Percentiles rank a stretch among this genome's conserved stretches.
Evolutionary conservation across 2,113 vertebrate genomes (phyloP).

Genomic region (Plectropomus leopardus): DNA sequence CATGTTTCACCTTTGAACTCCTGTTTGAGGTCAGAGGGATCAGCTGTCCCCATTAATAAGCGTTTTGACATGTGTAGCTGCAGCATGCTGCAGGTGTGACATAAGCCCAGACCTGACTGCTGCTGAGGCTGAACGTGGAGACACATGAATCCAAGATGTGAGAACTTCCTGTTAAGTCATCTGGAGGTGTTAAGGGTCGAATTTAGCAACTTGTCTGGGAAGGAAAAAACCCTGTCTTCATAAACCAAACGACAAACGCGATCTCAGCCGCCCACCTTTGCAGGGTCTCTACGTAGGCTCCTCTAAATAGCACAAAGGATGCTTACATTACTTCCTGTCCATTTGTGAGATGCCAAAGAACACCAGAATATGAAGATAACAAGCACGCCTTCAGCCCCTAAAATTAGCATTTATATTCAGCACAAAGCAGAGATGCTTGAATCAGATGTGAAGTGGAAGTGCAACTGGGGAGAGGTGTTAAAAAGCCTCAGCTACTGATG

Average conservation of each 20-base stretch:
- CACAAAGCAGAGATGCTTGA: neutral
- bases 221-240: conserved; percentile 29
- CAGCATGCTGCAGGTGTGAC: conserved; percentile 46
- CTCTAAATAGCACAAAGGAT: conserved; percentile 48
- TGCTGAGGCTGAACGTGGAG: conserved; percentile 40
- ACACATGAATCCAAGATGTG: conserved; percentile 47
- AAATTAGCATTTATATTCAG: conserved; percentile 31
- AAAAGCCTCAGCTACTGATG: conserved; percentile 18
- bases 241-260: conserved; percentile 43
- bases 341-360: conserved; percentile 33
- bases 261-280: conserved; percentile 53
- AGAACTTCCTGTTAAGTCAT: conserved; percentile 50
- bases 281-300: conserved; percentile 40
- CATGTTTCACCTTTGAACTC: neutral
- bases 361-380: conserved; percentile 25
- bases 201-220: conserved; percentile 42
- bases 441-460: conserved; percentile 32
- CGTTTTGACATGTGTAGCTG: conserved; percentile 28
- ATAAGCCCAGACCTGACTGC: conserved; percentile 13
- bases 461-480: neutral
- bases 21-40: conserved; percentile 6
- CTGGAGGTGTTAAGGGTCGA: conserved; percentile 60
- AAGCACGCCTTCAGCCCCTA: conserved; percentile 4
- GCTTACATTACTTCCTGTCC: conserved; percentile 46
- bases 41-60: neutral